These are phyloP conservation scores for Phocoena phocoena DNA, from an alignment of 2,113 vertebrate genomes.

Conservation along the genomic window DNA sequence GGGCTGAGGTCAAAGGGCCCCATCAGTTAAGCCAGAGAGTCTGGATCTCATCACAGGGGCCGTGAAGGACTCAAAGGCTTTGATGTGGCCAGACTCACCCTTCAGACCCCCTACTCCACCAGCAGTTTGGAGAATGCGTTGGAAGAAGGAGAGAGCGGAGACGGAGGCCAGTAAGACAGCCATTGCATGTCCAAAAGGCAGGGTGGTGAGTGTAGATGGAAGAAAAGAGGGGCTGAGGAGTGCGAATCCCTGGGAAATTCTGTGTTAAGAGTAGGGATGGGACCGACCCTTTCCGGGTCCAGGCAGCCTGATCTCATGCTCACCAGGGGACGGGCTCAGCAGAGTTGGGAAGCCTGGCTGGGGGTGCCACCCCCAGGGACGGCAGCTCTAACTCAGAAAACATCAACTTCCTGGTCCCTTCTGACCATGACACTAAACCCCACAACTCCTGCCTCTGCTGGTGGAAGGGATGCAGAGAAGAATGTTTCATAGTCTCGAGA, in stretches of 20 bases:
- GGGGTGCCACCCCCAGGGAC: no score
- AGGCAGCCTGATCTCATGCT: background rate
- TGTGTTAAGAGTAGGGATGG: background rate
- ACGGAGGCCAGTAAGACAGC: background rate
- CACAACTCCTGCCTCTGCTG: background rate
- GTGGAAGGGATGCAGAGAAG: background rate
- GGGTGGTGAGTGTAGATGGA: background rate
- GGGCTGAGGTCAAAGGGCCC: background rate
- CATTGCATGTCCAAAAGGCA: no score
- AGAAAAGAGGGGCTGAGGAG: no score
- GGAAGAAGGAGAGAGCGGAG: background rate
- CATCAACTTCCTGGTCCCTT: background rate
- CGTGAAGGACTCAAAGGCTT: background rate
- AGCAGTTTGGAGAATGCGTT: background rate
- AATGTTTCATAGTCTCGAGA: background rate
- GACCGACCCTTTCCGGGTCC: background rate
- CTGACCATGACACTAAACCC: background rate
- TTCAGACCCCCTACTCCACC: background rate
- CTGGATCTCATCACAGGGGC: rapidly evolving
- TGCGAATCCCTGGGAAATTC: background rate
- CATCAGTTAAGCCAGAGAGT: background rate
- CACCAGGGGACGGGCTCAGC: background rate
- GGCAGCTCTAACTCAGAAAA: background rate
- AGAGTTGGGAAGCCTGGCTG: background rate
- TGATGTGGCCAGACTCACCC: background rate